Evolutionary conservation across 2,113 vertebrate species (phyloP).

Genomic region (Eupsittula cactorum): DNA sequence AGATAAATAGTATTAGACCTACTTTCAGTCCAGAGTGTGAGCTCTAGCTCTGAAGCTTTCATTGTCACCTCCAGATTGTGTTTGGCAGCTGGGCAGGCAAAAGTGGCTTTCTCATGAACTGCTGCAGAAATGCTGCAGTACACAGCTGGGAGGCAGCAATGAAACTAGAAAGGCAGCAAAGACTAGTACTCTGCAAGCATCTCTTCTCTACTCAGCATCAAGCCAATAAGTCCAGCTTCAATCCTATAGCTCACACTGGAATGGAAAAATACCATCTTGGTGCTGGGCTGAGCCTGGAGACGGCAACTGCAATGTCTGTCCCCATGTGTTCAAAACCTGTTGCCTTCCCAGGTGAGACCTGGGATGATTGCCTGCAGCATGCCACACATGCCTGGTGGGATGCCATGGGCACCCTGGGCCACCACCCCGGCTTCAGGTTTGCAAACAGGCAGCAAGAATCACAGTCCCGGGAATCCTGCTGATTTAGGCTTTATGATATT

Average conservation of each 20-base stretch:
- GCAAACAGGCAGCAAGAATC: background rate
- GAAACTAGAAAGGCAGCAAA: background rate
- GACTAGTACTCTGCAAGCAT: background rate
- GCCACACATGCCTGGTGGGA: background rate
- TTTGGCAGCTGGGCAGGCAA: accelerated
- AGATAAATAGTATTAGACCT: background rate
- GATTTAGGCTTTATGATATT: background rate
- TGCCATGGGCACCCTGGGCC: accelerated
- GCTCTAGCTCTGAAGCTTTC: background rate
- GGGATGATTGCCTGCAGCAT: background rate
- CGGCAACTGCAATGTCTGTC: background rate
- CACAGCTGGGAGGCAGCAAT: background rate
- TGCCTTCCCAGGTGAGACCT: background rate
- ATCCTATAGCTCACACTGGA: accelerated
- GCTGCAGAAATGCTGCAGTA: background rate
- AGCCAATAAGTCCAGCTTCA: background rate
- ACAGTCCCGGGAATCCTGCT: background rate
- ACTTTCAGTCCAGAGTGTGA: background rate
- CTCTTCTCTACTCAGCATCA: background rate
- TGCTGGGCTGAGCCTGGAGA: background rate
- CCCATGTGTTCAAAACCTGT: background rate
- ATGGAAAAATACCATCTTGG: background rate
- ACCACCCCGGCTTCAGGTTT: background rate
- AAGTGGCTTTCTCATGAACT: background rate
- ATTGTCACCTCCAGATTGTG: background rate